Percentiles rank a stretch among this genome's conserved stretches.
phyloP scores from a whole-genome alignment of 1,140 invertebrate species.

The Pantala flavescens region DNA sequence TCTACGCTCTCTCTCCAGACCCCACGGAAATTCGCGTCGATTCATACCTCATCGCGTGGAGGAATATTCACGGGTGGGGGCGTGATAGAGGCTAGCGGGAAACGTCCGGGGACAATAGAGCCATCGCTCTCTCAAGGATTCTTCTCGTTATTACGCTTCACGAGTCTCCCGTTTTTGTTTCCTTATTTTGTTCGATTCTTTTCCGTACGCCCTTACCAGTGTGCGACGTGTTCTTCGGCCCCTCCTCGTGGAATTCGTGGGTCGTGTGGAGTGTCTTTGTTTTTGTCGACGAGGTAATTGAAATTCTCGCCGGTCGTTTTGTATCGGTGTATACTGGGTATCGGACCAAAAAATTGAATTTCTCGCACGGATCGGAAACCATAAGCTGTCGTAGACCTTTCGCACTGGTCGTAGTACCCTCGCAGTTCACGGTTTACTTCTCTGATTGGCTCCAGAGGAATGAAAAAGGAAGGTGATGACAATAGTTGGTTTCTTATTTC shows the following conservation, averaged over 20 bases:
- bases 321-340: too few species aligned
- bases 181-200: neutral
- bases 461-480: too few species aligned
- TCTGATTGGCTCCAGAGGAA: too few species aligned
- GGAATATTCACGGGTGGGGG: neutral
- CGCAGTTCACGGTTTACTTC: too few species aligned
- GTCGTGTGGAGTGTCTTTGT: too few species aligned
- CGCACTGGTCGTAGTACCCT: too few species aligned
- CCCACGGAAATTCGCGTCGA: neutral
- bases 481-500: too few species aligned
- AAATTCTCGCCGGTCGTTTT: too few species aligned
- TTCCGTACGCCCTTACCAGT: neutral
- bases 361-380: too few species aligned
- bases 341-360: too few species aligned
- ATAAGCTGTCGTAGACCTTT: too few species aligned
- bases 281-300: too few species aligned
- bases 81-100: neutral
- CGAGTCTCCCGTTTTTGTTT: neutral
- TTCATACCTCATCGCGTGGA: neutral
- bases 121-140: slow-evolving; percentile 13
- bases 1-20: neutral
- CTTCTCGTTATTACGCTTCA: slow-evolving; percentile 17
- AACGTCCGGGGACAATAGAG: slow-evolving; percentile 13
- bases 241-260: neutral
- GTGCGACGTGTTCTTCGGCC: neutral